phyloP scores from a whole-genome alignment of 1,140 invertebrate species.

The Hypsibius dujardini region DNA sequence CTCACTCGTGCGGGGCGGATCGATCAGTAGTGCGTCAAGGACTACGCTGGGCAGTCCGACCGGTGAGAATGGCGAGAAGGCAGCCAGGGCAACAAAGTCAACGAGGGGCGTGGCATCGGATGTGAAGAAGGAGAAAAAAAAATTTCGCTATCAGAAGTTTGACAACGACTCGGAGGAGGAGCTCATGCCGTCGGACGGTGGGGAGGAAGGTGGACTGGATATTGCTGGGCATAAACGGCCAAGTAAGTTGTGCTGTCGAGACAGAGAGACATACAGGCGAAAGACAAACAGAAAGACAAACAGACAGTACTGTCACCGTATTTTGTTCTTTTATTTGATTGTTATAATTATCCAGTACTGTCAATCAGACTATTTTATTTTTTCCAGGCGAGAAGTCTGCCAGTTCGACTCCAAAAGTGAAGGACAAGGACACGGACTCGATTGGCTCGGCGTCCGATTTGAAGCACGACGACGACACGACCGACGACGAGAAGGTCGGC shows the following conservation, averaged over 20 bases:
- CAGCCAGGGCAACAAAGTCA: not conserved
- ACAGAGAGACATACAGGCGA: too few species aligned
- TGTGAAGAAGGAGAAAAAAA: slow-evolving; percentile 10
- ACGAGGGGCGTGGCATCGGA: not conserved
- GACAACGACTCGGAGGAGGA: slow-evolving; percentile 14
- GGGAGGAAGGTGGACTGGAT: too few species aligned
- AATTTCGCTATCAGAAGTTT: slow-evolving; percentile 14
- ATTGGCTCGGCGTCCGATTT: not conserved
- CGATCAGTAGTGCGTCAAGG: not conserved
- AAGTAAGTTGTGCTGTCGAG: too few species aligned
- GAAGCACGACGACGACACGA: slow-evolving; percentile 13
- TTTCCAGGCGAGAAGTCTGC: too few species aligned
- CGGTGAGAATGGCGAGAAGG: not conserved
- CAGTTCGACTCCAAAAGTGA: too few species aligned
- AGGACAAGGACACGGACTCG: not conserved
- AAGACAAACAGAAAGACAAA: too few species aligned
- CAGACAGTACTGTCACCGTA: too few species aligned
- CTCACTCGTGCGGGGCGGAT: not conserved
- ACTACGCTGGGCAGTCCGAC: not conserved
- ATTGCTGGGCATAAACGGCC: too few species aligned
- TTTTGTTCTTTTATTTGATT: too few species aligned
- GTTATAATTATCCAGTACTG: too few species aligned
- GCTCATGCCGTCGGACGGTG: too few species aligned
- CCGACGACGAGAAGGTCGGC: not conserved
- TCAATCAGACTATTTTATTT: too few species aligned